A percentile compares a stretch with the other conserved stretches of the same genome.
Conservation (phyloP, 2,113 vertebrate species). For the Lepus timidus region DNA sequence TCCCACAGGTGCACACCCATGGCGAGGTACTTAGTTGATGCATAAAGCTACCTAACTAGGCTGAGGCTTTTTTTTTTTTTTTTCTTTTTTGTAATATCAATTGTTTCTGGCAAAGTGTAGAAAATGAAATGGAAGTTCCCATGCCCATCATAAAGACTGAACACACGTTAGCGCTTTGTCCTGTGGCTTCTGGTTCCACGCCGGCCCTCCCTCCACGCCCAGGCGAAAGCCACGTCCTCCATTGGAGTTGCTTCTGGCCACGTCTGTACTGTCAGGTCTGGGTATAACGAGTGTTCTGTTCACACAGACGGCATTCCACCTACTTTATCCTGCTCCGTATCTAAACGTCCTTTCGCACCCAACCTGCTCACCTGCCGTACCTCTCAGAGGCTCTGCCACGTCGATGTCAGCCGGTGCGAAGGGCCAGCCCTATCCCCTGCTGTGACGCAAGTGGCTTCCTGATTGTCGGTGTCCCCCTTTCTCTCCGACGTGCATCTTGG, state of each 20-base stretch:
- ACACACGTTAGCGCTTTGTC: neutral
- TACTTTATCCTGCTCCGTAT: neutral
- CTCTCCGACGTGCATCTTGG: neutral
- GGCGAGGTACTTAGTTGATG: neutral
- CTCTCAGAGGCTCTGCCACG: neutral
- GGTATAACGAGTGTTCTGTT: neutral
- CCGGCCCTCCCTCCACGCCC: neutral
- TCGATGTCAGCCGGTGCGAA: too few species aligned
- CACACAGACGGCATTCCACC: neutral
- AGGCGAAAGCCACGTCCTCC: too few species aligned
- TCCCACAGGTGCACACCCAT: neutral
- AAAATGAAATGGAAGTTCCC: neutral
- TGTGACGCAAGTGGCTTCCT: neutral
- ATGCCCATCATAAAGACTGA: neutral
- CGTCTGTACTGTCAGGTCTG: too few species aligned
- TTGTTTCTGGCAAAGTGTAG: neutral
- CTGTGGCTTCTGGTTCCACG: neutral
- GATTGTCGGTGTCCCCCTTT: neutral
- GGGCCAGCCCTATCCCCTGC: rapidly evolving
- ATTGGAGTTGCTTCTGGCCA: too few species aligned
- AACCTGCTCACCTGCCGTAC: neutral
- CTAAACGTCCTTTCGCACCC: neutral
- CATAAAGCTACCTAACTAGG: neutral
- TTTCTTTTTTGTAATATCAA: neutral
- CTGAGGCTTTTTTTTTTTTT: too few species aligned